phyloP scores from a whole-genome alignment of 1,140 invertebrate species.

The Drosophila truncata region DNA sequence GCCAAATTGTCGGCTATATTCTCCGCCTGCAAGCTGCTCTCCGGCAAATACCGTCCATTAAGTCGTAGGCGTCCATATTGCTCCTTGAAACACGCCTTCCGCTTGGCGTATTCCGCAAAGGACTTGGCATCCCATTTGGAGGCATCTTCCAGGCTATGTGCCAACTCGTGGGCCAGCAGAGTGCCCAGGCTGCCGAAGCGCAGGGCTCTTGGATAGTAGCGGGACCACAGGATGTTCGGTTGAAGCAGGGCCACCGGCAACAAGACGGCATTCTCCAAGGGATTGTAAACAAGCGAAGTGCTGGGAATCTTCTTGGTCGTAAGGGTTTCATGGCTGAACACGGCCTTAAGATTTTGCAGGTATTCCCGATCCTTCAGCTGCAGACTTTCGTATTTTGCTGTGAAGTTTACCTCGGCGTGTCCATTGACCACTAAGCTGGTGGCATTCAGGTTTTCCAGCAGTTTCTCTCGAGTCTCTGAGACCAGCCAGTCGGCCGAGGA shows the following conservation, averaged over 20 bases:
- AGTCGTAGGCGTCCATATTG: conserved; percentile 69
- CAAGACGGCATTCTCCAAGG: conserved; percentile 47
- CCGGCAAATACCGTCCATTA: conserved; percentile 86
- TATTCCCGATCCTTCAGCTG: conserved; percentile 51
- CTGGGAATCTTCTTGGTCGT: background rate
- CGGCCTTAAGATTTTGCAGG: conserved; percentile 55
- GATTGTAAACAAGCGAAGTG: conserved; percentile 39
- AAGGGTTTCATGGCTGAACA: conserved; percentile 21
- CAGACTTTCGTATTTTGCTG: conserved; percentile 41
- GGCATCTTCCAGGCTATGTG: conserved; percentile 87
- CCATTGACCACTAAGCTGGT: conserved; percentile 57
- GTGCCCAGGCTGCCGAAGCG: conserved; percentile 87
- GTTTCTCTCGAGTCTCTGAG: conserved; percentile 29
- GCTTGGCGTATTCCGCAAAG: conserved; percentile 49
- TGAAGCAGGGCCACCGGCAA: conserved; percentile 69
- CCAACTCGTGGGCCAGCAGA: conserved; percentile 88
- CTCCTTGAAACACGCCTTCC: conserved; percentile 64
- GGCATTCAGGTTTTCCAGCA: conserved; percentile 60
- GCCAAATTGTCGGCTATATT: conserved; percentile 90
- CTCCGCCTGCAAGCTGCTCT: conserved; percentile 89
- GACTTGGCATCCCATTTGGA: conserved; percentile 64
- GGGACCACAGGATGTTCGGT: conserved; percentile 78
- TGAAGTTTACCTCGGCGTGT: conserved; percentile 58
- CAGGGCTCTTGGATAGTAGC: conserved; percentile 70
- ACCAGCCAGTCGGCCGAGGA: conserved; percentile 57